phyloP scores from a whole-genome alignment of 2,797 vertebrate species.

The Channa striata region DNA sequence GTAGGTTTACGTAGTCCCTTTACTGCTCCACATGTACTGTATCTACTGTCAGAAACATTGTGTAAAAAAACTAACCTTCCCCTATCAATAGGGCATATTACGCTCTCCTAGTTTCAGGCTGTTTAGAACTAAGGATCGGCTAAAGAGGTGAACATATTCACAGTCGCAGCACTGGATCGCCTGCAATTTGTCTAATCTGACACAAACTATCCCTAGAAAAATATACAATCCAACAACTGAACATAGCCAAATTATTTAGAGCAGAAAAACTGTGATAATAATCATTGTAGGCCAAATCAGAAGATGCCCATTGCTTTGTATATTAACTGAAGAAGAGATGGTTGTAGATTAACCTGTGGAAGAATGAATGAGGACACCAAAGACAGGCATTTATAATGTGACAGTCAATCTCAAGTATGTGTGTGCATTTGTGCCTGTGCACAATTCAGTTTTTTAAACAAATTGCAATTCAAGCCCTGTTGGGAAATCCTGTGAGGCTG shows the following conservation, averaged over 20 bases:
- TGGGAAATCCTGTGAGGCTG: conserved; percentile 29
- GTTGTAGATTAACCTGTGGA: conserved; percentile 62
- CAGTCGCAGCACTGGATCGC: conserved; percentile 6
- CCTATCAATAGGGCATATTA: conserved; percentile 2
- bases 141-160: conserved; percentile 8
- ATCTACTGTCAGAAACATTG: conserved; percentile 6
- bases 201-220: conserved; percentile 8
- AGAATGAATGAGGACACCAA: conserved; percentile 68
- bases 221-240: conserved; percentile 9
- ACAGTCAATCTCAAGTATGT: conserved; percentile 27
- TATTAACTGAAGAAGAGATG: conserved; percentile 26
- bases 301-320: conserved; percentile 28
- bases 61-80: neutral
- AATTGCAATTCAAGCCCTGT: conserved; percentile 51
- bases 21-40: conserved; percentile 24
- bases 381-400: conserved; percentile 44
- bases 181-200: conserved; percentile 5
- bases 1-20: conserved; percentile 68
- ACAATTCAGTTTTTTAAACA: conserved; percentile 59
- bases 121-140: neutral
- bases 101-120: conserved; percentile 12
- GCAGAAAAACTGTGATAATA: conserved; percentile 5
- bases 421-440: conserved; percentile 47
- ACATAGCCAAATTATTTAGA: neutral
- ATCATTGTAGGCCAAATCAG: neutral